phyloP scores from a whole-genome alignment of 2,888 invertebrate genomes.

The Volucella inanis region DNA sequence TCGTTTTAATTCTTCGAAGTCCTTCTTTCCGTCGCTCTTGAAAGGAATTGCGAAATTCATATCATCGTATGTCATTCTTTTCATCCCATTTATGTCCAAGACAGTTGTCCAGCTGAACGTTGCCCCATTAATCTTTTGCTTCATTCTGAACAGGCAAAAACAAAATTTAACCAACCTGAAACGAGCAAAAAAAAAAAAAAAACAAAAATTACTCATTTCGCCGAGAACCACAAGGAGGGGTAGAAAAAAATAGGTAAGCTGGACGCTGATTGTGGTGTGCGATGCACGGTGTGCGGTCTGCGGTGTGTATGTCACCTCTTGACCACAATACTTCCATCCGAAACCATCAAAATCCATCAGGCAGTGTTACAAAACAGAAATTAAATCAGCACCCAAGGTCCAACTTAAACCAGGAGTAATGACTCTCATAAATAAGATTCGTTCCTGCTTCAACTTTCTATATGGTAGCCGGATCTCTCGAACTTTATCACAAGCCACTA shows the following conservation, averaged over 20 bases:
- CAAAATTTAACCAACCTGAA: neutral
- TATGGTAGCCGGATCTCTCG: constrained; percentile 34
- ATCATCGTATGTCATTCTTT: constrained; percentile 67
- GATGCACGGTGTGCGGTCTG: no score
- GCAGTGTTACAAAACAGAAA: constrained; percentile 61
- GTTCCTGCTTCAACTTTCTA: constrained; percentile 14
- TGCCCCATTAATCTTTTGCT: constrained; percentile 57
- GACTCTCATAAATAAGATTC: constrained; percentile 68
- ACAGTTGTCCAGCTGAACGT: constrained; percentile 65
- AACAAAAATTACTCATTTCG: constrained; percentile 30
- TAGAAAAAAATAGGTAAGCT: neutral
- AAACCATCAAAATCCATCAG: constrained; percentile 54
- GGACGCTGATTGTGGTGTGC: no score
- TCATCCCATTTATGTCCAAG: constrained; percentile 65
- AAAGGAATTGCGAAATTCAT: constrained; percentile 47
- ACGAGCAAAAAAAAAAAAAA: constrained; percentile 15
- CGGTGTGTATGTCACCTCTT: constrained; percentile 5
- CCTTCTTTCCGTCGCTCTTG: constrained; percentile 13
- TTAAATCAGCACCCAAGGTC: constrained; percentile 71
- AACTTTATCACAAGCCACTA: constrained; percentile 68
- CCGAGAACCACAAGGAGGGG: constrained; percentile 20
- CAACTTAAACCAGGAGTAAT: constrained; percentile 67
- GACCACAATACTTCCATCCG: constrained; percentile 8
- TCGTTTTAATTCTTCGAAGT: neutral
- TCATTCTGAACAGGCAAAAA: constrained; percentile 11